Conservation (phyloP, 1,140 invertebrate genomes). For the Brachionus rubens region DNA sequence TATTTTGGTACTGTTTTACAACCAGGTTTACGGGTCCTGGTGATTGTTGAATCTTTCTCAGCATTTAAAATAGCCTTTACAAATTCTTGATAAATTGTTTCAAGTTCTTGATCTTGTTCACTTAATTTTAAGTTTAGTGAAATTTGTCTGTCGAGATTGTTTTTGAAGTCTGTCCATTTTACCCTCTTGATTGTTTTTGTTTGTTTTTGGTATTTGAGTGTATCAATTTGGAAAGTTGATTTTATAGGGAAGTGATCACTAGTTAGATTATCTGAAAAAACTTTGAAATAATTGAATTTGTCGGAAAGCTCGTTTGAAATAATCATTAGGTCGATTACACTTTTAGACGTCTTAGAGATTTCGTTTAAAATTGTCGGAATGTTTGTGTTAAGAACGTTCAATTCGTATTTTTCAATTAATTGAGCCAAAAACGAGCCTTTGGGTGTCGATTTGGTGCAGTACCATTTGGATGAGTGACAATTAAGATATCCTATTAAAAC, state of each 20-base stretch:
- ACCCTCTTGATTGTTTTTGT: not conserved
- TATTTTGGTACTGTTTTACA: not conserved
- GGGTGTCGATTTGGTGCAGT: not conserved
- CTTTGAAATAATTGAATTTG: not conserved
- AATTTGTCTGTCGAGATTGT: not conserved
- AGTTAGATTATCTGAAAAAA: not conserved
- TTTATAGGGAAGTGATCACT: constrained; percentile 8
- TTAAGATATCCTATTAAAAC: not conserved
- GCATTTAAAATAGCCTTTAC: not conserved
- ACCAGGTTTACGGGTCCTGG: not conserved
- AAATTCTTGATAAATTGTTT: not conserved
- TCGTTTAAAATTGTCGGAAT: not conserved
- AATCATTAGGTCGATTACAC: constrained; percentile 2
- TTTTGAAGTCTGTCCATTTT: not conserved
- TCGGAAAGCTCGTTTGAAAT: constrained; percentile 4
- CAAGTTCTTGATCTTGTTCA: not conserved
- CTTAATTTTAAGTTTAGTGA: not conserved
- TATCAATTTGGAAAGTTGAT: not conserved
- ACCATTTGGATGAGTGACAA: constrained; percentile 9
- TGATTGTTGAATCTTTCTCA: not conserved
- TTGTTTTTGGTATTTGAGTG: not conserved
- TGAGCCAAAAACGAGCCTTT: not conserved
- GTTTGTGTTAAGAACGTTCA: not conserved
- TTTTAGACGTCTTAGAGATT: not conserved
- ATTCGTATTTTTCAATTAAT: not conserved